Evolutionary conservation across 2,888 invertebrate genomes (phyloP).

Genomic region (Molorchus minor): DNA sequence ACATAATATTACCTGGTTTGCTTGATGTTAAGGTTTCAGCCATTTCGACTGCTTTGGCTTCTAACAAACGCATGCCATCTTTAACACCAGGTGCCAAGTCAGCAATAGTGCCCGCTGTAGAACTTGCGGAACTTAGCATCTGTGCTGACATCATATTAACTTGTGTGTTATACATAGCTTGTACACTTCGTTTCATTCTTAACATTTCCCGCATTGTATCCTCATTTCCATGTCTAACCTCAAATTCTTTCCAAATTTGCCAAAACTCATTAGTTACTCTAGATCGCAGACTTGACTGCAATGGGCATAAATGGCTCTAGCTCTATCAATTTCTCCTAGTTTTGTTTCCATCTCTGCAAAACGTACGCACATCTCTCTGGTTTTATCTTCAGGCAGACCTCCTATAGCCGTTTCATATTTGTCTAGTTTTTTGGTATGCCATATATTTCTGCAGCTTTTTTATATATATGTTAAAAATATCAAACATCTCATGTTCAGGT

Average conservation of each 20-base stretch:
- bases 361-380: constrained; percentile 94
- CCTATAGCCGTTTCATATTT: constrained; percentile 99
- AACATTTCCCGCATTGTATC: constrained; percentile 99
- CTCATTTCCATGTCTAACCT: constrained; percentile 98
- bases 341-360: constrained; percentile 99
- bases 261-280: constrained; percentile 95
- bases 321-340: constrained; percentile 97
- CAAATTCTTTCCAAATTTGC: constrained; percentile 99
- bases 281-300: constrained; percentile 99
- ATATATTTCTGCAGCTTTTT: constrained; percentile 97
- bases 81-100: constrained; percentile 79
- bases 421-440: constrained; percentile 96
- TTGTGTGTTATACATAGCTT: constrained; percentile 98
- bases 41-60: constrained; percentile 83
- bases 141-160: constrained; percentile 99
- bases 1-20: constrained; percentile 74
- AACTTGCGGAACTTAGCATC: constrained; percentile 84
- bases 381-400: constrained; percentile 86
- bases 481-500: constrained; percentile 91
- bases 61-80: constrained; percentile 89
- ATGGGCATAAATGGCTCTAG: constrained; percentile 95
- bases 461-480: constrained; percentile 99
- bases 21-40: constrained; percentile 61
- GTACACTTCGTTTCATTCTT: constrained; percentile 95
- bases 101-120: constrained; percentile 73